Evolutionary conservation across 2,113 vertebrate genomes (phyloP), one percentile per base, ranked within the genome.

Genomic region (Todiramphus saurophagus): DNA sequence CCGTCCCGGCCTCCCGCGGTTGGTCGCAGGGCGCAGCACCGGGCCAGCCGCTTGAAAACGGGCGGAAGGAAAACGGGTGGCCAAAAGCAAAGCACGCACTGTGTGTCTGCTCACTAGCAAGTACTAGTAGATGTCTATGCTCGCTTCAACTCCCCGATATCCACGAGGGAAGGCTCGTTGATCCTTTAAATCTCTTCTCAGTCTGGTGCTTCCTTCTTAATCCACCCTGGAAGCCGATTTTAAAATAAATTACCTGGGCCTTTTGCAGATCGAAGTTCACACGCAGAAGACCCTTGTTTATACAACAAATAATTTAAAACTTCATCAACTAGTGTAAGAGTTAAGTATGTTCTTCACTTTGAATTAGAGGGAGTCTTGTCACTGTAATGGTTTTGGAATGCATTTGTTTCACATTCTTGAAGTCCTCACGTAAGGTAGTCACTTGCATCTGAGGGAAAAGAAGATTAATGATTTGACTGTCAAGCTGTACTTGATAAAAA

Each of bases 111-210:
- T 10, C 46, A 0, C 5, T 37, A 0, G 31, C 46, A 16, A 50
- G 20, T 3, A 3, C 0, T 13, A 7, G 25, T 2, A 13, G 18
- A 0, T 18, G 7, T 10, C 20, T 3, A 5, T 16, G n/a, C 41
- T 20, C 5, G 7, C 6, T 3, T 43, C 4, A 62, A 13, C 30
- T 51, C 33, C 21, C 21, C 30, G 3, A 0, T 11, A 1, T 13
- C 50, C 37, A 1, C 27, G 13, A 6, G 51, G 74, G 56, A 60
- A n/a, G 60, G 50, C 77, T 33, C 59, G 51, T 50, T 90, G 63
- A 66, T 56, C 55, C 35, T 58, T 51, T 18, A 79, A 50, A 66
- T 88, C 78, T 72, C 0, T 82, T 72, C 75, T 19, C 30, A 60
- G 30, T 4, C 25, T 9, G 7, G n/a, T 41, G 51, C 43, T 69